phyloP scores from a whole-genome alignment of 2,113 vertebrate species.

The Leuciscus idus region DNA sequence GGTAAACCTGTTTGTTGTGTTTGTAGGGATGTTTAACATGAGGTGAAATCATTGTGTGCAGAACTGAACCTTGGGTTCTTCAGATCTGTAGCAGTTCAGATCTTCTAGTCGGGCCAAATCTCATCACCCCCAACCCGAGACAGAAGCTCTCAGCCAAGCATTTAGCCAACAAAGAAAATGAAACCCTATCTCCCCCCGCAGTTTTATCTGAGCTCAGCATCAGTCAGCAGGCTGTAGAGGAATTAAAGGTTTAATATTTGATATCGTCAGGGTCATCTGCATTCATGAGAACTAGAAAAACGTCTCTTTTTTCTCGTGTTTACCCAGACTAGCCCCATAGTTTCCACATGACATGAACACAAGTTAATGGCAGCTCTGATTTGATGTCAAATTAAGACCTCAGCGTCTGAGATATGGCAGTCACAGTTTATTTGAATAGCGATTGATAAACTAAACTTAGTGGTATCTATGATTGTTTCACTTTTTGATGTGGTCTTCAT shows the following conservation, averaged over 20 bases:
- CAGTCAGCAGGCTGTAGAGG: conserved; percentile 58
- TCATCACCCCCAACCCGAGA: neutral
- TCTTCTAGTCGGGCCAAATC: neutral
- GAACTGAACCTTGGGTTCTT: neutral
- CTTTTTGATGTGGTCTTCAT: neutral
- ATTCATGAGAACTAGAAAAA: conserved; percentile 52
- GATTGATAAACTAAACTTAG: neutral
- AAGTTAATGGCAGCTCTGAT: neutral
- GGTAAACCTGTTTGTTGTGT: neutral
- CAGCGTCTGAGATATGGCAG: neutral
- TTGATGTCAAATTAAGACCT: conserved; percentile 1
- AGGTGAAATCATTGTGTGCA: neutral
- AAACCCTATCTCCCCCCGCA: conserved; percentile 68
- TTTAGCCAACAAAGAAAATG: conserved; percentile 72
- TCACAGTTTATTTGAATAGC: neutral
- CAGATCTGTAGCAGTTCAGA: neutral
- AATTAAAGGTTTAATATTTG: conserved; percentile 66
- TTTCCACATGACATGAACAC: conserved; percentile 36
- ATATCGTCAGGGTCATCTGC: conserved; percentile 53
- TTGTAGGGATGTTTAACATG: neutral
- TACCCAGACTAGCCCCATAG: conserved; percentile 34
- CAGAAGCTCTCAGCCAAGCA: conserved; percentile 55
- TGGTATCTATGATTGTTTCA: neutral
- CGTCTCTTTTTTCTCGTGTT: neutral
- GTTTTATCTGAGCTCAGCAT: conserved; percentile 64